A percentile compares a stretch with the other conserved stretches of the same genome.
These are phyloP conservation scores for Lysandra bellargus DNA, from an alignment of 2,888 invertebrate genomes.

Conservation along the genomic window DNA sequence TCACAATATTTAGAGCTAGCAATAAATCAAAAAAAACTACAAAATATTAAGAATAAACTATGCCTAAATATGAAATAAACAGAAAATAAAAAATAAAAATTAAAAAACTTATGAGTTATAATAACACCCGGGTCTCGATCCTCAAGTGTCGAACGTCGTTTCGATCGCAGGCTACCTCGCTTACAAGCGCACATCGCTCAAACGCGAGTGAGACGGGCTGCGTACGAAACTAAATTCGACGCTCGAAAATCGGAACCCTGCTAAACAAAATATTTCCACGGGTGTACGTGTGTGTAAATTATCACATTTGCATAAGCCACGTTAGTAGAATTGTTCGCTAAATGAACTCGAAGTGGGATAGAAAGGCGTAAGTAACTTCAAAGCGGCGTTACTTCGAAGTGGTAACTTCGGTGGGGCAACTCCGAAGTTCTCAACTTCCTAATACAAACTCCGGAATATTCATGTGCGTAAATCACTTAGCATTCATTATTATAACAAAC, in stretches of 20 bases:
- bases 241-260: not conserved
- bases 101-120: too few relatives aligned
- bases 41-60: too few relatives aligned
- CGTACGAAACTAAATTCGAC: too few relatives aligned
- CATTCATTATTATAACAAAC: constrained; percentile 25
- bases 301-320: constrained; percentile 15
- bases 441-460: constrained; percentile 20
- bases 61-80: too few relatives aligned
- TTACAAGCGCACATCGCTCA: too few relatives aligned
- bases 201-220: too few relatives aligned
- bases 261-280: not conserved
- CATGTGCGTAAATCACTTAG: constrained; percentile 19
- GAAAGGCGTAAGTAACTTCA: not conserved
- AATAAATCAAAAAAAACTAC: too few relatives aligned
- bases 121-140: too few relatives aligned
- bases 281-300: constrained; percentile 4
- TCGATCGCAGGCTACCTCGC: too few relatives aligned
- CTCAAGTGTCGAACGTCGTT: too few relatives aligned
- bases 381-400: not conserved
- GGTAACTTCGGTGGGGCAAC: not conserved
- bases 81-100: too few relatives aligned
- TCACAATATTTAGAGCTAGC: too few relatives aligned
- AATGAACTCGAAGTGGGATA: constrained; percentile 8
- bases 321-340: constrained; percentile 19
- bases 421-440: not conserved